Evolutionary conservation across 2,113 vertebrate species (phyloP), one percentile per base, ranked within the genome.

Genomic region (Picathartes gymnocephalus): DNA sequence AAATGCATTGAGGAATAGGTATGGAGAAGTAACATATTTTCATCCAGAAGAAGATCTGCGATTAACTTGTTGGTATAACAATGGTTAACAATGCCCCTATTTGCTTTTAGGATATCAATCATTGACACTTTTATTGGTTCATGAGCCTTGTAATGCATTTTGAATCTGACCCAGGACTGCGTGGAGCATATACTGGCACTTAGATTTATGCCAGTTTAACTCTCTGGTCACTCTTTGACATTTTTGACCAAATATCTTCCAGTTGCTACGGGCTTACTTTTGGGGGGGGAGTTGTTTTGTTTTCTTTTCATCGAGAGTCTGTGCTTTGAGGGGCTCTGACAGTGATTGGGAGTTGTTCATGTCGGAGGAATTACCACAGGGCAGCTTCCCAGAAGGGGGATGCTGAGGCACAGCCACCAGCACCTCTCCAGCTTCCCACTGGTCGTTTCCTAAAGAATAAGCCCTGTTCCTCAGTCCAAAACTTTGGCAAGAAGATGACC

Each of bases 111-210:
- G 45, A 24, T 73, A 66, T 82, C 71, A 77, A 74, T 56, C 35
- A 86, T 6, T 91, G 76, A 20, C 56, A 21, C 83, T 90, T 96
- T 94, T 94, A 86, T 73, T 70, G 88, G 76, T 90, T 90, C 47
- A 30, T 51, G 84, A 86, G 71, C 68, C 76, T 95, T 90, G 72
- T 92, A 95, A 64, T 77, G 20, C 30, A 27, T 94, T 90, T 88
- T 81, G 56, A 88, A 66, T 48, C 81, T 79, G 70, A 69, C 79
- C 45, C 50, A 62, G 70, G 50, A 68, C 62, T 30, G 28, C 24
- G 71, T 72, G 69, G 54, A 82, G 40, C 57, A 45, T 21, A n/a
- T 18, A 21, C 64, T 90, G 72, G 80, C 33, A 33, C 78, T 39
- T 44, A 68, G 69, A 84, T 88, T 95, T 74, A 86, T 71, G 22